Evolutionary conservation across 2,888 invertebrate genomes (phyloP), one percentile per base, ranked within the genome.

Genomic region (Cryptophagus acutangulus): DNA sequence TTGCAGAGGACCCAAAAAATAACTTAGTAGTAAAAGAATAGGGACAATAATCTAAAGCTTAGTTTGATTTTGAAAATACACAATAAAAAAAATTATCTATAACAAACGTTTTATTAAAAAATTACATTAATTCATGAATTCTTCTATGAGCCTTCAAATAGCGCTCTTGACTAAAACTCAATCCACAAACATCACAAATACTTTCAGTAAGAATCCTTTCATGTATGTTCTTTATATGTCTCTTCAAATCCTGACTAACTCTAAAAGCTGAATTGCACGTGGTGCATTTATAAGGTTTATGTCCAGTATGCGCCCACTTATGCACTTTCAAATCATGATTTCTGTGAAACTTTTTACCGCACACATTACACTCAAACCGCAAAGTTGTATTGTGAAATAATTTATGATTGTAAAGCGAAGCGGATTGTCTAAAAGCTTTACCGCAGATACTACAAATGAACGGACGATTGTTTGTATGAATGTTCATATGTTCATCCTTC

Each of bases 401-500:
- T 43, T 57, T 58, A 38, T 61, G 61, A 2, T 57, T 48, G 26
- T 54, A 49, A 8, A 61, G 41, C 1, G 76, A 75, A 1, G 76
- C 73, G 30, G 69, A 55, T 1, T 78, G 75, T 34, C 72, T 73
- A 46, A 74, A 76, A 2, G 69, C 66, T 47, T 71, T 73, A 0
- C 76, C 75, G 60, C 79, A 79, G 20, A 65, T 50, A 40, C 75
- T 75, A 54, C 79, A 79, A 14, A 74, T 63, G 58, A 70, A 75
- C 0, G 72, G 71, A 24, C 75, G 57, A 29, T 48, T 51, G 8
- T 67, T 63, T 1, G 67, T 64, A 53, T 78, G 79, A 6, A 71
- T 70, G 13, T 65, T 67, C 37, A 64, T 49, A 57, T 79, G 79
- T 46, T 78, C 76, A 10, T 67, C 67, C 26, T 73, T 63, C 10